Evolutionary conservation across 2,888 invertebrate species (phyloP), one percentile per base, ranked within the genome.

Genomic region (Zaprionus lineosus): DNA sequence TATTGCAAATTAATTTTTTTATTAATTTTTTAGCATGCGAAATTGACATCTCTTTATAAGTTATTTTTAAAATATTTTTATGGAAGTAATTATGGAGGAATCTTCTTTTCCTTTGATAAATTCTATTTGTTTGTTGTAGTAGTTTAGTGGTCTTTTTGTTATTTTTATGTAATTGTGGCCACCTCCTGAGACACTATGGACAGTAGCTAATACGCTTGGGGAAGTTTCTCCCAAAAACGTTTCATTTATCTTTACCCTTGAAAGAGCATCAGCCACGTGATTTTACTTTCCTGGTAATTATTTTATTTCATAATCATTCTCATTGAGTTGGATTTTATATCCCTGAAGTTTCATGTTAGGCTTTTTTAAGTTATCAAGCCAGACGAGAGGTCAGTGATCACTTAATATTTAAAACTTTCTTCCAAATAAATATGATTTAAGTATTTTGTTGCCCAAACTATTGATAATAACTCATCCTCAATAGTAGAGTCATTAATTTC

Each of bases 381-480:
- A 53, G 5, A 46, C 21, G 5, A 44, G 18, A 7, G 53, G 44
- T 14, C 24, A 37, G 16, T 53, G 53, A 7, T 53, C 37, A 6
- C 47, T 24, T 0, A 46, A 2, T 34, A 44, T 44, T 19, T 44
- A 31, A 15, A 36, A 47, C 2, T 2, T 15, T 15, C 36, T 14
- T 8, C 36, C 26, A 6, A 29, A 37, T 7, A 53, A 1, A 9
- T 33, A 44, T 5, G 21, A 44, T 12, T 24, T 8, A 44, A 33
- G 12, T 33, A 31, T 33, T 37, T 43, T 0, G 41, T 41, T 3
- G 34, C 34, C 47, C 55, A 47, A 9, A 47, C 47, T 2, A 55
- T 47, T 1, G 40, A 46, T 40, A 39, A 40, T 2, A 40, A 15
- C 9, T 50, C 14, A 15, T 47, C 40, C 33, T 39, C 46, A 0